Conservation (phyloP, 53 echinoderm and acorn worm genomes). For the Holothuria leucospilota region DNA sequence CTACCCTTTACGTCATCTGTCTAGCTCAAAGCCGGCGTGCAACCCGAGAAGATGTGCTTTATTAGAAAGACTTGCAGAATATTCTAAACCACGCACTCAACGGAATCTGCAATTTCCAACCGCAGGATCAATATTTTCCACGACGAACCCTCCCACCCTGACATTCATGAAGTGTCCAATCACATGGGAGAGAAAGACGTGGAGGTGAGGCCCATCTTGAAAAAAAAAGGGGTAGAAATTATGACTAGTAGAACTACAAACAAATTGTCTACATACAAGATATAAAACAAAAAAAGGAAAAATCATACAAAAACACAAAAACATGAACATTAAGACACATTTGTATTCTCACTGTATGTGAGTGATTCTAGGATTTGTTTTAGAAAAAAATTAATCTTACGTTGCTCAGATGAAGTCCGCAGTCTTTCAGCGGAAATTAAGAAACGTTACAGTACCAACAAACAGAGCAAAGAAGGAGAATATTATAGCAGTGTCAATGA, state of each 20-base stretch:
- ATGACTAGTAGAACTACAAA: neutral
- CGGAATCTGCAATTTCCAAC: conserved; percentile 22
- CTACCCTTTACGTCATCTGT: neutral
- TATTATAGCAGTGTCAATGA: too few species aligned
- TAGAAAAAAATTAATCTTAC: too few species aligned
- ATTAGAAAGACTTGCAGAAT: conserved; percentile 21
- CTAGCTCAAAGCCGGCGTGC: conserved; percentile 9
- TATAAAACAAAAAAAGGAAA: too few species aligned
- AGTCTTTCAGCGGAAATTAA: too few species aligned
- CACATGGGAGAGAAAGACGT: conserved; percentile 13
- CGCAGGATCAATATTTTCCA: neutral
- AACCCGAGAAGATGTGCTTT: conserved; percentile 31
- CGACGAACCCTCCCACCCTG: conserved; percentile 7
- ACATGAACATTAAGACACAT: too few species aligned
- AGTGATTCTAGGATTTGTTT: too few species aligned
- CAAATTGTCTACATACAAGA: too few species aligned
- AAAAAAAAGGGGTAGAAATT: neutral
- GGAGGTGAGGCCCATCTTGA: conserved; percentile 2
- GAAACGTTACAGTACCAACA: too few species aligned
- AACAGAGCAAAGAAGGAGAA: too few species aligned
- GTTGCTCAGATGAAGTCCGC: too few species aligned
- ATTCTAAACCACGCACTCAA: conserved; percentile 11
- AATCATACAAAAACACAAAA: too few species aligned
- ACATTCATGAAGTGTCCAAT: conserved; percentile 37
- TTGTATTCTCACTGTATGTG: too few species aligned